A percentile compares a stretch with the other conserved stretches of the same genome.
Conservation (phyloP, 2,888 invertebrate species). For the Sisyra terminalis region DNA sequence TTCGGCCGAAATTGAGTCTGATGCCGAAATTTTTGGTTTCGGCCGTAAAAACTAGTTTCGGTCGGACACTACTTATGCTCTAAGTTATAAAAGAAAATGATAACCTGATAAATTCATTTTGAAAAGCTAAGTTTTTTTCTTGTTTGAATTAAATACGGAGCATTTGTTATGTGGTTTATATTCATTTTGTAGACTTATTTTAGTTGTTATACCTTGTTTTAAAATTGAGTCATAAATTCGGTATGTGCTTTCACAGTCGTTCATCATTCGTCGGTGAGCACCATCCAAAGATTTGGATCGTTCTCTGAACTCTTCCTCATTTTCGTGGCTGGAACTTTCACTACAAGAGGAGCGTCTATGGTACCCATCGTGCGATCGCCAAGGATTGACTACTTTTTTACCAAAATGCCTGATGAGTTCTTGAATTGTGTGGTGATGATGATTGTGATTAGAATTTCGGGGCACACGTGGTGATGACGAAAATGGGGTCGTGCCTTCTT, state of each 20-base stretch:
- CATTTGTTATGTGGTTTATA: too few relatives aligned
- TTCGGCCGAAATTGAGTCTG: too few relatives aligned
- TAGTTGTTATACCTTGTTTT: conserved; percentile 40
- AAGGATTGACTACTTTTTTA: conserved; percentile 55
- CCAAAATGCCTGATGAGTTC: conserved; percentile 61
- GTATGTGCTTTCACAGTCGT: conserved; percentile 68
- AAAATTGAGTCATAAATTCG: conserved; percentile 66
- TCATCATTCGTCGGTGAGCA: conserved; percentile 35
- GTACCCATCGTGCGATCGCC: conserved; percentile 36
- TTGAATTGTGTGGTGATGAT: conserved; percentile 56
- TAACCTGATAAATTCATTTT: too few relatives aligned
- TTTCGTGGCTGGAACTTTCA: conserved; percentile 25
- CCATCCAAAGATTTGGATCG: conserved; percentile 66
- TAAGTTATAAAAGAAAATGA: too few relatives aligned
- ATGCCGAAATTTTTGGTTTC: too few relatives aligned
- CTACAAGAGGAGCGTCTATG: conserved; percentile 23
- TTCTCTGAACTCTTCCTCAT: conserved; percentile 50
- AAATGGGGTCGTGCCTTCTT: not conserved
- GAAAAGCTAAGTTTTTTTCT: too few relatives aligned
- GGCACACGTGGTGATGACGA: conserved; percentile 8
- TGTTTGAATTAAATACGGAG: too few relatives aligned
- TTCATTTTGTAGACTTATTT: not conserved
- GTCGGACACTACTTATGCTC: too few relatives aligned
- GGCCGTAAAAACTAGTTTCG: too few relatives aligned
- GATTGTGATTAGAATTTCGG: conserved; percentile 19